Evolutionary conservation across 2,113 vertebrate genomes (phyloP).

Genomic region (Emydocephalus ijimae): DNA sequence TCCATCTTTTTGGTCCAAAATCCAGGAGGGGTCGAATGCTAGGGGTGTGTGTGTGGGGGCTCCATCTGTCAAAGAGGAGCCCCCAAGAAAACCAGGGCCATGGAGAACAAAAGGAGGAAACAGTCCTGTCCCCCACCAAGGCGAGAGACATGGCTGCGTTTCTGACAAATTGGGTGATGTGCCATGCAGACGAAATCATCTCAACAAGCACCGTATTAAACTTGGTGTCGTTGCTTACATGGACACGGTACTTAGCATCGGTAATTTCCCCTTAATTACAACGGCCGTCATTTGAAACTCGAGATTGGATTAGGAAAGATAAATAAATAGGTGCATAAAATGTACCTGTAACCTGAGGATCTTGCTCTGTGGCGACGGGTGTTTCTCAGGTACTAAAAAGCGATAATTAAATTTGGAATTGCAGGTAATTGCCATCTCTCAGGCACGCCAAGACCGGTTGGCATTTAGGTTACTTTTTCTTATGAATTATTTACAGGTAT

Average conservation of each 20-base stretch:
- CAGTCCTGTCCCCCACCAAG: no score
- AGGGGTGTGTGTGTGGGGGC: background rate
- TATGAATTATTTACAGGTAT: background rate
- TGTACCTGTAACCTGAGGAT: background rate
- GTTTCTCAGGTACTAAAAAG: constrained; percentile 34
- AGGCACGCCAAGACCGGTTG: background rate
- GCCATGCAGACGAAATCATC: background rate
- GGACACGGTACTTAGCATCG: background rate
- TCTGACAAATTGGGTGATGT: background rate
- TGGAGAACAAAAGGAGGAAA: background rate
- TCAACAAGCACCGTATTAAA: background rate
- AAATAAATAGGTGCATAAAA: constrained; percentile 21
- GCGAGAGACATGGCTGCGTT: background rate
- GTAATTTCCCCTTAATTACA: background rate
- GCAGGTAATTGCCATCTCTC: background rate
- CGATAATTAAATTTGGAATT: background rate
- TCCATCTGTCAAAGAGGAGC: background rate
- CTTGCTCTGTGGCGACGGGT: constrained; percentile 25
- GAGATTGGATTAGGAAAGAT: constrained; percentile 21
- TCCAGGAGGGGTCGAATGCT: background rate
- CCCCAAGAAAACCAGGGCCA: background rate
- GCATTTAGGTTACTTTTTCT: background rate
- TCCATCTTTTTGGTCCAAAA: background rate
- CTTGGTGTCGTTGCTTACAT: background rate
- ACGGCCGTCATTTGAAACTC: constrained; percentile 38